Base-by-base conservation (phyloP, 2,113 vertebrate genomes). In the Colaptes auratus region DNA sequence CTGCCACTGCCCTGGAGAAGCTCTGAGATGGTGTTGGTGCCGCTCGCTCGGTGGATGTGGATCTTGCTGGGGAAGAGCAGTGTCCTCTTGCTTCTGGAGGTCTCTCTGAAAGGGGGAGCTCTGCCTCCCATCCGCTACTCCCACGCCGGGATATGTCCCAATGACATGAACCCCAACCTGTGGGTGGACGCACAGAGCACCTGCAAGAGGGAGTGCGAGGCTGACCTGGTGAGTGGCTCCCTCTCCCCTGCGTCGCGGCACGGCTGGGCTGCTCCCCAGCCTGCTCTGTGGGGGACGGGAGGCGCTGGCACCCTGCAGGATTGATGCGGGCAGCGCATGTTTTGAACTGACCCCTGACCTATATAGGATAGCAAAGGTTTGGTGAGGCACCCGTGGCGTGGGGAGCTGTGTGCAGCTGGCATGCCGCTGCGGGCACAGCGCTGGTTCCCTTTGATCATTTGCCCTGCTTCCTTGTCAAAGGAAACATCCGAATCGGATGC, bases 171-270 rank as follows among this genome's bases (percentile, higher is more conserved):
- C 96, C 99, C 99, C 79, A 99, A 99, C 97, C 98, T 99, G 90
- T 99, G 99, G 99, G 99, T 99, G 72, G 99, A 99, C 3, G 99
- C 99, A 3, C 99, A 99, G 98, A 99, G 99, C 96, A 99, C 99
- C 94, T 99, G 99, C 96, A 98, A 98, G 70, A 96, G 99, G 23
- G 99, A 99, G 92, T 99, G 99, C 71, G 98, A 98, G 36, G 97
- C 98, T 1, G 99, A 99, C 74, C 98, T 98, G 99, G 99, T 99
- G 97, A 98, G 98, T 98, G 95, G 50, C 50, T 52, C 23, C 50
- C 24, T 52, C 50, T 52, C 50, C 50, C 50, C 50, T 52, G 50
- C 50, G 50, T 23, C 50, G 50, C 50, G 50, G 50, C 50, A 52
- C 12, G 50, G 50, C 23, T 52, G 78, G 82, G 42, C 46, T 70